Conservation (phyloP, 2,113 vertebrate species). For the Chaetops frenatus region DNA sequence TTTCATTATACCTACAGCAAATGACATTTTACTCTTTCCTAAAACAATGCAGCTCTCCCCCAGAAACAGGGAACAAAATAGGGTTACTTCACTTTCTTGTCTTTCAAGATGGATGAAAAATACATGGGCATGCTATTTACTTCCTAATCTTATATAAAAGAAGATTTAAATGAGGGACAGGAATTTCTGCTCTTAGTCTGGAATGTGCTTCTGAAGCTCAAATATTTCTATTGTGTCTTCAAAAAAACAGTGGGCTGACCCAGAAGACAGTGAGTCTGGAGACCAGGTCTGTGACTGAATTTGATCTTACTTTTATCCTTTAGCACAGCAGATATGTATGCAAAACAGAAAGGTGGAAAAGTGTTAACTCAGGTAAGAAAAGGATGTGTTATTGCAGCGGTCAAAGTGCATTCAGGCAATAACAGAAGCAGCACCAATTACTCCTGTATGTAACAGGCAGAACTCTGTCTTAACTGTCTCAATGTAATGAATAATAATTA, state of each 20-base stretch:
- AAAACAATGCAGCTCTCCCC: background rate
- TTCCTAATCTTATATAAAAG: background rate
- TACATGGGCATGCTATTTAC: background rate
- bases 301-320: background rate
- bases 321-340: accelerated
- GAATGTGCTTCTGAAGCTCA: background rate
- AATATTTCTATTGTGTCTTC: background rate
- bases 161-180: background rate
- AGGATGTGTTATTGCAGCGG: background rate
- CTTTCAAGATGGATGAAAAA: background rate
- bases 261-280: background rate
- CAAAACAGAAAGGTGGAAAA: background rate
- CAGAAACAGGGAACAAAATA: background rate
- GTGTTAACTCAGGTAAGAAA: background rate
- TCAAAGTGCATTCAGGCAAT: accelerated
- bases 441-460: background rate
- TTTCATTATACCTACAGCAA: background rate
- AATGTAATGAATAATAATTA: background rate
- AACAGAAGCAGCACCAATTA: background rate
- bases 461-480: background rate
- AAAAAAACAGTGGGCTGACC: background rate
- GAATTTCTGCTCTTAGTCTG: background rate
- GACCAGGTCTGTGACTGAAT: background rate
- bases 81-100: background rate
- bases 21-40: background rate